Percentiles rank a stretch among this genome's conserved stretches.
Conservation (phyloP, 2,113 vertebrate species). For the Psittacus erithacus region DNA sequence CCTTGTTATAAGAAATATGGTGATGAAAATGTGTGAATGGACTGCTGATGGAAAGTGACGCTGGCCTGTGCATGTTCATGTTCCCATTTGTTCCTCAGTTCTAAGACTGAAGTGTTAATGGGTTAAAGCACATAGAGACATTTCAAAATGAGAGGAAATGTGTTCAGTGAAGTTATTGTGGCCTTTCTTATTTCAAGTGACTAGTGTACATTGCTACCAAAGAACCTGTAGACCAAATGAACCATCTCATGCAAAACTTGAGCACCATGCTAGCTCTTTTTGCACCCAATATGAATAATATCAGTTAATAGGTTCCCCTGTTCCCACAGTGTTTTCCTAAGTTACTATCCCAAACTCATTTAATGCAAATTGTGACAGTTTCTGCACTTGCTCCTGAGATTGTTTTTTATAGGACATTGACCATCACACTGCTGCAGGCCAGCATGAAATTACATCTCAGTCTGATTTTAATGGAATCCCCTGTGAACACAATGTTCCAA, state of each 20-base stretch:
- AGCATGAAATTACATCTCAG: background rate
- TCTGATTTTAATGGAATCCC: slow-evolving; percentile 6
- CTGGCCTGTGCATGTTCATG: background rate
- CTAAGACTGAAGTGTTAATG: background rate
- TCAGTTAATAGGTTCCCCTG: background rate
- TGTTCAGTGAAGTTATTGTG: background rate
- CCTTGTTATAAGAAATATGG: background rate
- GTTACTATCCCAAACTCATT: background rate
- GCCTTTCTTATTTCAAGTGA: background rate
- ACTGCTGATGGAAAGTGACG: background rate
- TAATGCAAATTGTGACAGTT: background rate
- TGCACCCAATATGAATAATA: background rate
- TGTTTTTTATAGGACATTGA: background rate
- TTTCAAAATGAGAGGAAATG: background rate
- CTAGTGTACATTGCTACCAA: background rate
- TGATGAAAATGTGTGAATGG: background rate
- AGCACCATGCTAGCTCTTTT: background rate
- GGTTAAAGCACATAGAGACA: background rate
- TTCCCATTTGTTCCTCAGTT: background rate
- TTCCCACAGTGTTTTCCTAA: background rate
- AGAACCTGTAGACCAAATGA: background rate
- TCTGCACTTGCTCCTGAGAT: background rate
- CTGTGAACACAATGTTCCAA: background rate
- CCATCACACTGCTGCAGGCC: background rate
- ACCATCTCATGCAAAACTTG: background rate